Base-by-base conservation (phyloP, 2,888 invertebrate species). In the Drosophila pseudotakahashii region DNA sequence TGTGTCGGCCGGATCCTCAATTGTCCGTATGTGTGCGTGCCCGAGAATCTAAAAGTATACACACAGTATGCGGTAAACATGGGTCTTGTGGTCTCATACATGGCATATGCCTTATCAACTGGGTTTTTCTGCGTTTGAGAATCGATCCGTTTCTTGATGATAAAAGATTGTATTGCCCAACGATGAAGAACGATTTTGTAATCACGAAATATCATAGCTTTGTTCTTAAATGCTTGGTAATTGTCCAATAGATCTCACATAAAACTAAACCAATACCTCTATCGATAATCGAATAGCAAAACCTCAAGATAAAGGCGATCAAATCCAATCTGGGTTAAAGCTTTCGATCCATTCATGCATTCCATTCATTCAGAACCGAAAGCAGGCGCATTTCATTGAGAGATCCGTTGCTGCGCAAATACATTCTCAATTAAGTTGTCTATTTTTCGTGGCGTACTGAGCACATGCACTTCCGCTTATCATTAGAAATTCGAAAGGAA, bases 341-440 rank as follows among this genome's bases (percentile, higher is more conserved):
- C 57, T 57, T 53, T 16, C 57, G 36, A 39, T 30, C 37, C 67
- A 67, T 68, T 68, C 68, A 68, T 68, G 58, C 69, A 70, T 72
- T 72, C 45, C 59, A 41, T 50, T 42, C 77, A 75, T 78, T 80
- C 80, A 77, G 64, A 79, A 42, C 41, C 32, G 55, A 64, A 48
- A 55, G 57, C 36, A 14, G 55, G 34, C 45, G 39, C 58, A 59
- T 52, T 53, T 41, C 58, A 59, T 59, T 52, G 54, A 44, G 19
- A 34, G 51, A 37, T 37, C 53, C 39, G 37, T 41, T 78, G 79
- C 81, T 81, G 87, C 79, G 81, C 81, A 88, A 82, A 88, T 76
- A 81, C 78, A 76, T 86, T 81, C 77, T 81, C 76, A 86, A 88
- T 82, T 85, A 78, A 77, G 85, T 84, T 81, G 82, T 86, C 76